Conservation (phyloP, 1,140 invertebrate species). For the Rhagoletis pomonella region DNA sequence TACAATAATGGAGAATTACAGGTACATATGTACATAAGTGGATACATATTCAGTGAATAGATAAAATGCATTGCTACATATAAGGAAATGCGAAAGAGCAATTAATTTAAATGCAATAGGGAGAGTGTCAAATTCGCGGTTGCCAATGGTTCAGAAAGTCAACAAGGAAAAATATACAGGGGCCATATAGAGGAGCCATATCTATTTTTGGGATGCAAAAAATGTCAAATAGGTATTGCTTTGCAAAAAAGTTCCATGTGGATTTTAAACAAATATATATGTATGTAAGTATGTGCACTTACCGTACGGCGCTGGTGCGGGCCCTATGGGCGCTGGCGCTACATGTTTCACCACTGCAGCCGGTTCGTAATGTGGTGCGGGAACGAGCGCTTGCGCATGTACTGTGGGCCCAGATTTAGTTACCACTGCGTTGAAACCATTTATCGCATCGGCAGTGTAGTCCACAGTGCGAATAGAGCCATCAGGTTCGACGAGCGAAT, state of each 20-base stretch:
- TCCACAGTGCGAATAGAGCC: constrained; percentile 81
- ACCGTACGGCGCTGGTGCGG: constrained; percentile 74
- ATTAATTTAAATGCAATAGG: too few species aligned
- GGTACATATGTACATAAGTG: too few species aligned
- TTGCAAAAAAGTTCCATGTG: not conserved
- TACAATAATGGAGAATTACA: too few species aligned
- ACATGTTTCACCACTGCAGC: constrained; percentile 68
- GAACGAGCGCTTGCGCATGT: constrained; percentile 72
- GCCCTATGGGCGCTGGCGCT: constrained; percentile 63
- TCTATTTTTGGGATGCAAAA: too few species aligned
- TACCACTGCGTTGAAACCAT: constrained; percentile 78
- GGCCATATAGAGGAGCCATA: too few species aligned
- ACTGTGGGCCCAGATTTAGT: constrained; percentile 77
- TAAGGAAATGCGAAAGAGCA: too few species aligned
- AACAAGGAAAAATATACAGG: not conserved
- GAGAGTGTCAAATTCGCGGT: too few species aligned
- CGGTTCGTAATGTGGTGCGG: constrained; percentile 63
- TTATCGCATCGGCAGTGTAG: constrained; percentile 78
- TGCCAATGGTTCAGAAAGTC: too few species aligned
- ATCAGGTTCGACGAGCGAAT: constrained; percentile 81
- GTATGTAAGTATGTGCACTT: constrained; percentile 59
- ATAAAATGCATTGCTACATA: too few species aligned
- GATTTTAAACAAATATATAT: not conserved
- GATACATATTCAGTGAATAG: too few species aligned
- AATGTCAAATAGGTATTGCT: too few species aligned